These are phyloP conservation scores for Leptestheria dahalacensis DNA, from an alignment of 1,140 invertebrate genomes.

Conservation along the genomic window DNA sequence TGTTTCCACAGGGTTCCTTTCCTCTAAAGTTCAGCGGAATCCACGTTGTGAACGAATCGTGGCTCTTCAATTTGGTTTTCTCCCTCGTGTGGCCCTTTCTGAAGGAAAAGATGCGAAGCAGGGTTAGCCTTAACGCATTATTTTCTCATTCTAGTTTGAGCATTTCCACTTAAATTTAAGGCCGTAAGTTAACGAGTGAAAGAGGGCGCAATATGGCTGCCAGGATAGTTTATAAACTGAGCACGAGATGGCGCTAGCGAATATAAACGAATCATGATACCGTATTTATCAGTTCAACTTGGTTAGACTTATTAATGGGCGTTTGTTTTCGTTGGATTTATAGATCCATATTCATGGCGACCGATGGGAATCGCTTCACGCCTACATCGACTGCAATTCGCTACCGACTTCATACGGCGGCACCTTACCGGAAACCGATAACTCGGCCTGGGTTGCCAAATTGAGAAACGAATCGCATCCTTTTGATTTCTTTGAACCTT, in stretches of 20 bases:
- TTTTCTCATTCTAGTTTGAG: neutral
- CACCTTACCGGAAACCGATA: neutral
- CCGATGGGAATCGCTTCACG: neutral
- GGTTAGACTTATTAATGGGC: no score
- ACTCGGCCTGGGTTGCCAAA: neutral
- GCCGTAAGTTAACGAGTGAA: no score
- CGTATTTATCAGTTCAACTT: no score
- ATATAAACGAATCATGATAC: no score
- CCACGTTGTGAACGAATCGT: constrained; percentile 77
- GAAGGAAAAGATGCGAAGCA: constrained; percentile 60
- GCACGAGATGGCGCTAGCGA: no score
- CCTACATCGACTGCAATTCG: neutral
- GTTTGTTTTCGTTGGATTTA: neutral
- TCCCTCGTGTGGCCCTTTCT: constrained; percentile 75
- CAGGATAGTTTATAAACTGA: no score
- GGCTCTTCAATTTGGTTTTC: constrained; percentile 75
- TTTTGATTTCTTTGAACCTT: neutral
- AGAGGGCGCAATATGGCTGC: no score
- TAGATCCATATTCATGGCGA: neutral
- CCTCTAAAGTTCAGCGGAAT: constrained; percentile 76
- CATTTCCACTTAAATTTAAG: no score
- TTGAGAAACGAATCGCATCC: neutral
- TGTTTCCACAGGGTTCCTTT: constrained; percentile 53
- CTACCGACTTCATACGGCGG: neutral
- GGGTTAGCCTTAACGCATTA: constrained; percentile 35